Evolutionary conservation across 2,113 vertebrate species (phyloP).

Genomic region (Reinhardtius hippoglossoides): DNA sequence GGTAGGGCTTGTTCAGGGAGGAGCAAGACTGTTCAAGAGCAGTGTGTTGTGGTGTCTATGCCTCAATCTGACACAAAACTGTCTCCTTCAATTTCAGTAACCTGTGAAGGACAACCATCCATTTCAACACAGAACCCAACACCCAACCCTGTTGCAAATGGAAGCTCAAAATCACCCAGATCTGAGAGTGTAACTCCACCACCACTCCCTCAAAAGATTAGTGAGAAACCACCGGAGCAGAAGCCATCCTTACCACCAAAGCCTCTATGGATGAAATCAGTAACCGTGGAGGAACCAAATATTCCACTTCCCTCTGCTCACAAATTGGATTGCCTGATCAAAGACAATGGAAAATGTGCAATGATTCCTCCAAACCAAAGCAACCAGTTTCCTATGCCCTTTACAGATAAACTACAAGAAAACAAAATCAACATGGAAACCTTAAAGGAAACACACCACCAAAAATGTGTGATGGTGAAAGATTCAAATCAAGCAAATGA

Average conservation of each 20-base stretch:
- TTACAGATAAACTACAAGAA: constrained; percentile 43
- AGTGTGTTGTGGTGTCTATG: constrained; percentile 81
- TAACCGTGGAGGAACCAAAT: constrained; percentile 37
- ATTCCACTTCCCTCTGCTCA: constrained; percentile 64
- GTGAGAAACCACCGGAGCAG: constrained; percentile 64
- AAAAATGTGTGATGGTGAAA: background rate
- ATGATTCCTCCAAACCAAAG: constrained; percentile 55
- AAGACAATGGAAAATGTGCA: constrained; percentile 25
- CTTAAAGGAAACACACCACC: constrained; percentile 12
- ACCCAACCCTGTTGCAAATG: constrained; percentile 63
- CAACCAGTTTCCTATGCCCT: constrained; percentile 29
- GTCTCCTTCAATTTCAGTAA: constrained; percentile 96
- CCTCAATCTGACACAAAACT: constrained; percentile 87
- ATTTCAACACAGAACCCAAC: constrained; percentile 70
- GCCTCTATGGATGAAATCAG: constrained; percentile 66
- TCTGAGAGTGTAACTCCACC: constrained; percentile 54
- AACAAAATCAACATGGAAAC: constrained; percentile 21
- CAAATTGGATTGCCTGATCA: constrained; percentile 77
- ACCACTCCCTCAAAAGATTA: constrained; percentile 63
- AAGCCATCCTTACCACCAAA: constrained; percentile 81
- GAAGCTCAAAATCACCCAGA: constrained; percentile 54
- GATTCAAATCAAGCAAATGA: constrained; percentile 29
- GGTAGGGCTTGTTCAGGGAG: constrained; percentile 83
- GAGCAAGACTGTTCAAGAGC: constrained; percentile 82
- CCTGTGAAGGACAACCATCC: constrained; percentile 78